Evolutionary conservation across 2,797 vertebrate species (phyloP), one percentile per base, ranked within the genome.

Genomic region (Malurus leucopterus): DNA sequence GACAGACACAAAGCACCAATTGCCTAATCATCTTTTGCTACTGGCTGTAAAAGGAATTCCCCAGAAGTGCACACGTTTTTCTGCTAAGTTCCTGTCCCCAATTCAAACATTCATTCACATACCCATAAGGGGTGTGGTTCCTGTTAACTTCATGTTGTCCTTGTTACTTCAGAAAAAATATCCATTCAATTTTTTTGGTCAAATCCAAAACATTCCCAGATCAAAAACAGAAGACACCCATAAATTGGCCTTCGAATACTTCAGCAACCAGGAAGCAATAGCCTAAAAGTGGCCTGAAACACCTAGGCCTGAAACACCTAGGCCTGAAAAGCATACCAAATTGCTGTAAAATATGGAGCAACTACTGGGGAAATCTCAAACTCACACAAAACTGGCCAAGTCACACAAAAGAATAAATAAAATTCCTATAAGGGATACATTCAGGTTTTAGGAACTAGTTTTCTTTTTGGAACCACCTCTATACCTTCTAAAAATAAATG

Each of bases 101-200:
- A 0, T 6, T 63, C 30, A 71, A 40, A 47, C 7, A 73, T 3
- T n/a, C 12, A 61, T 15, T 15, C 49, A 44, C 27, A 43, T 18
- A 40, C 23, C 15, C 2, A 1, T 3, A 15, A 64, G 9, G 19
- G 2, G 3, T 14, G 11, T 21, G 11, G 8, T 1, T 81, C 44
- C 55, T 67, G 82, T 54, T 19, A 69, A 8, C 11, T 84, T 79
- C 54, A 22, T 4, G 2, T 15, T 49, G 29, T 17, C 40, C 29
- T 62, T 32, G 7, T 40, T 58, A 59, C 19, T 53, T 75, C 22
- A 49, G 4, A 29, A 51, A 40, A 81, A 77, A 68, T 15, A 78
- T 2, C 20, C 4, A 15, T n/a, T 17, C 44, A 3, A 18, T 49
- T 49, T 22, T 70, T 68, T 68, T 47, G 12, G 36, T 50, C 6